Conservation (phyloP, 2,797 vertebrate species). For the Myotis pilosus region DNA sequence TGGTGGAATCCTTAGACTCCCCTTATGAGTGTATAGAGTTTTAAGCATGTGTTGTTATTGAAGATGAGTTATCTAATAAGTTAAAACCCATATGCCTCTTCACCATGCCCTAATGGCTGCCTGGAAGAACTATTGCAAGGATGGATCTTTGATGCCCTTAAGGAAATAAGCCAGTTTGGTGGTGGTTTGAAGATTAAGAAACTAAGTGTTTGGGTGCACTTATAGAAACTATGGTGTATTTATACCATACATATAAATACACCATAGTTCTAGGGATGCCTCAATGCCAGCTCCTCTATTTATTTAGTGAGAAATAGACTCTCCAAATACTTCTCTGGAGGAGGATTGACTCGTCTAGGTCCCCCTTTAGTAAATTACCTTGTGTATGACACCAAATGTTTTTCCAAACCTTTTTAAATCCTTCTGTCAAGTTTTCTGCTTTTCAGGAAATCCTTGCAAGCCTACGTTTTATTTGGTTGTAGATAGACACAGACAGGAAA, state of each 20-base stretch:
- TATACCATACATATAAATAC: background rate
- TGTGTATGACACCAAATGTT: background rate
- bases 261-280: background rate
- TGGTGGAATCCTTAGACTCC: background rate
- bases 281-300: background rate
- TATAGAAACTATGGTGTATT: background rate
- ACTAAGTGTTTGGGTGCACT: background rate
- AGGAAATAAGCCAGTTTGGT: background rate
- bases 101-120: background rate
- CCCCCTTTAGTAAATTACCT: background rate
- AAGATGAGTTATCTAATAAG: background rate
- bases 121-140: background rate
- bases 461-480: slow-evolving; percentile 34
- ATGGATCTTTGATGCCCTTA: background rate
- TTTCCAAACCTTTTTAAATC: background rate
- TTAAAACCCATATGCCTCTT: background rate
- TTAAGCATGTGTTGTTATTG: background rate
- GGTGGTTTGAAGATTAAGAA: background rate
- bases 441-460: slow-evolving; percentile 51
- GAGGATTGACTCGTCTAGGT: background rate
- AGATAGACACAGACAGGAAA: slow-evolving; percentile 49
- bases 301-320: slow-evolving; percentile 44
- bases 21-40: background rate
- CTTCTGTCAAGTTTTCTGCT: slow-evolving; percentile 47
- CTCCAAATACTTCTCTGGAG: background rate